Conservation (phyloP, 2,797 vertebrate species). For the Columba guinea region DNA sequence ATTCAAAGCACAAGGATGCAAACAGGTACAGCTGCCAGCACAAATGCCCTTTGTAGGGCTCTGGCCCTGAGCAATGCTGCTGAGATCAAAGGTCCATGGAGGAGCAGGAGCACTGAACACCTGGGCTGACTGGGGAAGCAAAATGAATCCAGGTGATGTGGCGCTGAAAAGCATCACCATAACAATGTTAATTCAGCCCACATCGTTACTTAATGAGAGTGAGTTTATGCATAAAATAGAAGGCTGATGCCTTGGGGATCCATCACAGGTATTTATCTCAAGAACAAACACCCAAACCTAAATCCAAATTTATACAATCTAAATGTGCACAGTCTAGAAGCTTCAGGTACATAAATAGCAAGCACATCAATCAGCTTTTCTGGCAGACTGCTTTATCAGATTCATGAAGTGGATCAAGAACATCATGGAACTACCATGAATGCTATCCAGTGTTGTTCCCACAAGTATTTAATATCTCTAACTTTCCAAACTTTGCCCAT, state of each 20-base stretch:
- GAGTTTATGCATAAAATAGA: background rate
- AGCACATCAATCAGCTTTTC: background rate
- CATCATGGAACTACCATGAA: background rate
- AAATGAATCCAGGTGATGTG: background rate
- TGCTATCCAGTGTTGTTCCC: background rate
- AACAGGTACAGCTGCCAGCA: background rate
- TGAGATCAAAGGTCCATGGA: background rate
- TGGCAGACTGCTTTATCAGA: background rate
- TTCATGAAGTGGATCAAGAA: background rate
- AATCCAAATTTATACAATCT: background rate
- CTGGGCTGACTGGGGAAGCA: background rate
- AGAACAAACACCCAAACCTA: background rate
- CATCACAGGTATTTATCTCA: background rate
- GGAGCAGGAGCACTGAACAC: background rate
- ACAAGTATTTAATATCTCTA: rapidly evolving
- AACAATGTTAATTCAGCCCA: background rate
- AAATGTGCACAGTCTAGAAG: background rate
- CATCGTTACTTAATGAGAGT: background rate
- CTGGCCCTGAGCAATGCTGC: rapidly evolving
- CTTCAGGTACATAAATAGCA: background rate
- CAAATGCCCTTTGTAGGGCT: background rate
- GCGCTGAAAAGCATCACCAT: background rate
- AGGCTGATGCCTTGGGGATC: background rate
- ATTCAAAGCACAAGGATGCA: background rate
- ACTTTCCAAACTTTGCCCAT: rapidly evolving